Conservation (phyloP, 2,888 invertebrate genomes). For the Acrobasis repandana region DNA sequence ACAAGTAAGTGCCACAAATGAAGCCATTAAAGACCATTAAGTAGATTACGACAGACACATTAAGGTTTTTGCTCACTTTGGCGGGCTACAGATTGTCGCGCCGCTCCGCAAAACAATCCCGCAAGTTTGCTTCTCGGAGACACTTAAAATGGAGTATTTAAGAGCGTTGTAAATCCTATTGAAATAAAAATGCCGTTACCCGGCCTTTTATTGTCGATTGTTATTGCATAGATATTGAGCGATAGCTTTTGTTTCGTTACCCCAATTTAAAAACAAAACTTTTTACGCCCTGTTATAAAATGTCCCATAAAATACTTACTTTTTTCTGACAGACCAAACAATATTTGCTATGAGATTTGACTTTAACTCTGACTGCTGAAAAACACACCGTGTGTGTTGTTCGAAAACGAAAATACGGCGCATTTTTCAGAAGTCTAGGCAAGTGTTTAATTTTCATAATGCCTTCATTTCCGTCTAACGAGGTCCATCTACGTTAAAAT, state of each 20-base stretch:
- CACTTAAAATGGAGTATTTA: constrained; percentile 39
- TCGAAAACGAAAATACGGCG: too few relatives aligned
- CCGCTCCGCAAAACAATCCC: constrained; percentile 27
- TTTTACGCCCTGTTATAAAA: neutral
- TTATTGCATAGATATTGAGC: neutral
- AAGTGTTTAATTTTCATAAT: too few relatives aligned
- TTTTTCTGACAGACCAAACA: too few relatives aligned
- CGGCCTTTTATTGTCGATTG: constrained; percentile 25
- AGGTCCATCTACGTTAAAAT: too few relatives aligned
- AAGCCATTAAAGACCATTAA: constrained; percentile 35
- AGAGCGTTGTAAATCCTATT: constrained; percentile 41
- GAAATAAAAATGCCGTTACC: constrained; percentile 43
- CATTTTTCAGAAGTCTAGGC: too few relatives aligned
- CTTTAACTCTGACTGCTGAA: too few relatives aligned
- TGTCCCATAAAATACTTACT: too few relatives aligned
- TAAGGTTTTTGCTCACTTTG: constrained; percentile 41
- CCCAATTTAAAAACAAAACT: neutral
- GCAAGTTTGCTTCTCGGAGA: constrained; percentile 32
- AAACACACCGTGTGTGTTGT: too few relatives aligned
- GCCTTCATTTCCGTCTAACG: too few relatives aligned
- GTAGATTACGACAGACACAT: constrained; percentile 29
- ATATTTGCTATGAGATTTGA: too few relatives aligned
- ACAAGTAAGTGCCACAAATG: constrained; percentile 33
- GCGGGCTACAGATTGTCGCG: constrained; percentile 28
- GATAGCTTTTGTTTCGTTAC: neutral